Percentiles rank a stretch among this genome's conserved stretches.
phyloP scores from a whole-genome alignment of 2,113 vertebrate species.

The Urocitellus parryii region DNA sequence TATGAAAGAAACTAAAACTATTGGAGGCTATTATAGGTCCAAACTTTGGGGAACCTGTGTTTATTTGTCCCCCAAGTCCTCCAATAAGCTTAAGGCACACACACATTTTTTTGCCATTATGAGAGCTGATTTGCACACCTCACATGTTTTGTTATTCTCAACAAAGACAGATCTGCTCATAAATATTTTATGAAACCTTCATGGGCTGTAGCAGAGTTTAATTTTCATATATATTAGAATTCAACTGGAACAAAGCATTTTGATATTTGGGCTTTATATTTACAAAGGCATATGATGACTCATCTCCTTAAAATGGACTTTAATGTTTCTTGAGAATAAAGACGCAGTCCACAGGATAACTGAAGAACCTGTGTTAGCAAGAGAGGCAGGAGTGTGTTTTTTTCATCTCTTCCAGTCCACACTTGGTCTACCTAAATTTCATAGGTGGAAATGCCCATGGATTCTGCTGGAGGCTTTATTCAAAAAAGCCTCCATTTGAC shows the following conservation, averaged over 20 bases:
- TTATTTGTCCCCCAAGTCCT: conserved; percentile 19
- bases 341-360: not conserved
- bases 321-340: not conserved
- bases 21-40: not conserved
- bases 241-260: conserved; percentile 42
- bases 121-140: conserved; percentile 62
- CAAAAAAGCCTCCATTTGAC: not conserved
- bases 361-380: not conserved
- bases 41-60: not conserved
- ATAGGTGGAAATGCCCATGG: not conserved
- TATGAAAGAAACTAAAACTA: not conserved
- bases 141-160: conserved; percentile 53
- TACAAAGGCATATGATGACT: conserved; percentile 21
- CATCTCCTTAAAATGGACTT: conserved; percentile 16
- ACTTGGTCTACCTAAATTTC: conserved; percentile 3
- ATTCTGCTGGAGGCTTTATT: not conserved
- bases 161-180: conserved; percentile 57
- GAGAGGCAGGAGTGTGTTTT: not conserved
- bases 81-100: not conserved
- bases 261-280: conserved; percentile 57
- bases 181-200: conserved; percentile 77
- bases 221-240: conserved; percentile 74
- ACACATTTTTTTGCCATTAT: not conserved
- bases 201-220: conserved; percentile 44
- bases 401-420: not conserved